Evolutionary conservation across 1,140 invertebrate genomes (phyloP), one percentile per base, ranked within the genome.

Genomic region (Drosophila dunni): DNA sequence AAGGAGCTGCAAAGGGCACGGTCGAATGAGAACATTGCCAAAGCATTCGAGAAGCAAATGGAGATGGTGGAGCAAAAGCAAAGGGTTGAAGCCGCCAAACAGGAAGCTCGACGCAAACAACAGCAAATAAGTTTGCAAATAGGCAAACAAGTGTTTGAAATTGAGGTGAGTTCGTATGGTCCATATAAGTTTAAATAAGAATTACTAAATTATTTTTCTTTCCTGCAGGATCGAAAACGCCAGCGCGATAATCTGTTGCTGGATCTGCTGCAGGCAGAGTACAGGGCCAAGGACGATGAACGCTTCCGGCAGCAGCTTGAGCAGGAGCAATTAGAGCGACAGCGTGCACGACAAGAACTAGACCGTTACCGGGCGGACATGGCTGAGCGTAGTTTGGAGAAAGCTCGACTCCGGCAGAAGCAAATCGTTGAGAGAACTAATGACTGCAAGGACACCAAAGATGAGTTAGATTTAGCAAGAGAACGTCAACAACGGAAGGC

Each of bases 181-280:
- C 1, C 46, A 11, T 2, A 42, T 0, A 20, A 11, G 7, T 1
- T 46, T 34, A 34, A 13, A 29, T 58, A 11, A 1, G 17, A 20
- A 2, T 20, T 20, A 20, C 0, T 0, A 20, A 20, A 20, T 20
- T 46, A 40, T 29, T 62, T 17, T 4, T 15, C n/a, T 7, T n/a
- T 7, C 13, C 38, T 20, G 9, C 29, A 86, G 82, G 66, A 68
- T 15, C 48, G 62, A 10, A 89, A 84, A 15, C 78, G 62, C 1
- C 64, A 78, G 36, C 81, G 80, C 1, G 40, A 84, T 17, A 61
- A 68, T 34, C 48, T 89, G 0, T 50, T 89, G 46, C 36, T 65
- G 45, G 84, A 89, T 50, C 65, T 89, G 48, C 77, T 89, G 67
- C 67, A 81, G 58, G 75, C 81, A 15, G 84, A 89, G 65, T 84